Conservation (phyloP, 2,888 invertebrate genomes). For the Caenorhabditis afra region DNA sequence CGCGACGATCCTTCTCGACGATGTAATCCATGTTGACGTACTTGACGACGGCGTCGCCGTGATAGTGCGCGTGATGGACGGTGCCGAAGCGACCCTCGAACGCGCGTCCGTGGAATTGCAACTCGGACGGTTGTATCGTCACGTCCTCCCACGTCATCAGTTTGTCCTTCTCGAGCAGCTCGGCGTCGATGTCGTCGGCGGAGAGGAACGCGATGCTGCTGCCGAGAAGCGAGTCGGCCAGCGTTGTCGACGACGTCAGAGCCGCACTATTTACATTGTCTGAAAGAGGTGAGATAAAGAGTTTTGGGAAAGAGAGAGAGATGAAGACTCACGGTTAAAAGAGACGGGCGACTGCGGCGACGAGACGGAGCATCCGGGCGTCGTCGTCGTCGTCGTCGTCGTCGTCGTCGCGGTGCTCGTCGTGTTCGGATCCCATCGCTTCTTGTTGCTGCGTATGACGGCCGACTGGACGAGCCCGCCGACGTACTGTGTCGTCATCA, state of each 20-base stretch:
- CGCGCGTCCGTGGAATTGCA: constrained; percentile 27
- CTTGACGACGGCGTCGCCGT: constrained; percentile 92
- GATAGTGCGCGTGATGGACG: constrained; percentile 80
- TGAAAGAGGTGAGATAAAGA: too few species aligned
- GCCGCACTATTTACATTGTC: constrained; percentile 43
- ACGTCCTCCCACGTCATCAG: constrained; percentile 51
- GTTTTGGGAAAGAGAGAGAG: too few species aligned
- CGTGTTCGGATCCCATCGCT: constrained; percentile 31
- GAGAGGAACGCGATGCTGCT: not conserved
- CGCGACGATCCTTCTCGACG: constrained; percentile 86
- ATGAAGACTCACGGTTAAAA: constrained; percentile 38
- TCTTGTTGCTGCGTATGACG: constrained; percentile 43
- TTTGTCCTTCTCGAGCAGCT: not conserved
- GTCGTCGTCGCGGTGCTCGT: constrained; percentile 4
- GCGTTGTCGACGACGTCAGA: constrained; percentile 28
- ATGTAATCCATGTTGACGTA: constrained; percentile 93
- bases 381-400: constrained; percentile 5
- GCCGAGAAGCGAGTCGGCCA: not conserved
- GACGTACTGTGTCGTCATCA: constrained; percentile 40
- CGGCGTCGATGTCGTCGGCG: constrained; percentile 13
- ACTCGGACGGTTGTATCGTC: constrained; percentile 43
- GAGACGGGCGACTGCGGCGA: constrained; percentile 24
- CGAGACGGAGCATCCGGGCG: constrained; percentile 8
- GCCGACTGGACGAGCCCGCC: constrained; percentile 39
- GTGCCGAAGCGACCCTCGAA: constrained; percentile 53